A percentile compares a stretch with the other conserved stretches of the same genome.
Evolutionary conservation across 2,113 vertebrate species (phyloP).

Genomic region (Gambusia affinis): DNA sequence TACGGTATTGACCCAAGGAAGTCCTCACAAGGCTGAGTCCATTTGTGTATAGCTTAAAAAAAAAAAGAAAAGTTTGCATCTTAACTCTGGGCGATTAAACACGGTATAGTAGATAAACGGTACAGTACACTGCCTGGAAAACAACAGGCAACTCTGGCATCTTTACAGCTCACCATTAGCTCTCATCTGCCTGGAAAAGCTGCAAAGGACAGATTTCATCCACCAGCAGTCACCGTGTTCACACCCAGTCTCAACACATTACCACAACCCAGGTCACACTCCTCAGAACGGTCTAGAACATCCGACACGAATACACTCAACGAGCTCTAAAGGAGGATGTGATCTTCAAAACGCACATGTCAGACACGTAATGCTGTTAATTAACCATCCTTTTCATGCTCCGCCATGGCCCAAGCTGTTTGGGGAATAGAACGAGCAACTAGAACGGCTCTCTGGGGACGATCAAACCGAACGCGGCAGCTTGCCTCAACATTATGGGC

Average conservation of each 20-base stretch:
- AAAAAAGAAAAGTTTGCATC: neutral
- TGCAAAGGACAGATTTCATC: conserved; percentile 26
- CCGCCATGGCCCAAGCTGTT: conserved; percentile 47
- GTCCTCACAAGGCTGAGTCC: neutral
- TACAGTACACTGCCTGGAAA: conserved; percentile 51
- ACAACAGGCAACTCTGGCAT: conserved; percentile 18
- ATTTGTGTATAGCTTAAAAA: conserved; percentile 9
- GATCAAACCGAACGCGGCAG: conserved; percentile 19
- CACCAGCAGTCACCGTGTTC: conserved; percentile 20
- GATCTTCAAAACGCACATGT: conserved; percentile 1
- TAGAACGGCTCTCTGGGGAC: conserved; percentile 34
- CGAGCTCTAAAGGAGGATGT: neutral
- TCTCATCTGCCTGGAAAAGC: conserved; percentile 30
- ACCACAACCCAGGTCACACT: neutral
- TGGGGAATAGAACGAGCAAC: conserved; percentile 27
- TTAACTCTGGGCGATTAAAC: conserved; percentile 36
- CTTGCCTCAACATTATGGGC: conserved; percentile 4
- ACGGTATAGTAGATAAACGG: conserved; percentile 34
- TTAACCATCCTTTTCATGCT: conserved; percentile 56
- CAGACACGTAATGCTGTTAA: conserved; percentile 56
- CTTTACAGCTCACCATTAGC: conserved; percentile 40
- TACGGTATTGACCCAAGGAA: neutral
- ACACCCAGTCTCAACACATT: neutral
- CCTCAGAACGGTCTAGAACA: neutral
- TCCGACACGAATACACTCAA: neutral